Evolutionary conservation across 2,113 vertebrate genomes (phyloP), one percentile per base, ranked within the genome.

Genomic region (Chrysochloris asiatica): DNA sequence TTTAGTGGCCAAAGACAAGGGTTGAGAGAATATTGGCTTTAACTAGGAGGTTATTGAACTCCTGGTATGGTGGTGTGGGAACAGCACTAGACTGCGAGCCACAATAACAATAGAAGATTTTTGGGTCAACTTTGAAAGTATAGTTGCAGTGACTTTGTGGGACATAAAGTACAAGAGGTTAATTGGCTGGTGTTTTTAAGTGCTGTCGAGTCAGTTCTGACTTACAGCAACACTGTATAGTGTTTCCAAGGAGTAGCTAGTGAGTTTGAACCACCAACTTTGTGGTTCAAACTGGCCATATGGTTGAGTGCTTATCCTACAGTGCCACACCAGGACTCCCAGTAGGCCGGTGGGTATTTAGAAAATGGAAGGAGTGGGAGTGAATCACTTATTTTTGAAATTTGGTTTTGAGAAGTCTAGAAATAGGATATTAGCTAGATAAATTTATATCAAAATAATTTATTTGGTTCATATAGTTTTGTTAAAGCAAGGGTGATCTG

Each of bases 91-190:
- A n/a, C n/a, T n/a, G n/a, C n/a, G n/a, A n/a, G n/a, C n/a, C n/a
- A n/a, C n/a, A n/a, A n/a, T n/a, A n/a, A n/a, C n/a, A n/a, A n/a
- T n/a, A n/a, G n/a, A n/a, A n/a, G n/a, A n/a, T n/a, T n/a, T n/a
- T n/a, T n/a, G n/a, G n/a, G n/a, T n/a, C 30, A 61, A 67, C 14
- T 77, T 83, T 38, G 45, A 54, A 90, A 61, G 36, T 86, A 48
- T 33, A 72, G 48, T 78, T 82, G 30, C n/a, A 91, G 41, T 88
- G 72, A 86, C 73, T 89, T 79, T 61, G 73, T n/a, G n/a, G n/a
- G n/a, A n/a, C n/a, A n/a, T n/a, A n/a, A n/a, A n/a, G n/a, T 77
- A 45, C 14, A 52, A 82, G n/a, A n/a, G n/a, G n/a, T n/a, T n/a
- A n/a, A n/a, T n/a, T n/a, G n/a, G n/a, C n/a, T n/a, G n/a, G n/a